Evolutionary conservation across 2,888 invertebrate genomes (phyloP).

Genomic region (Volucella zonaria): DNA sequence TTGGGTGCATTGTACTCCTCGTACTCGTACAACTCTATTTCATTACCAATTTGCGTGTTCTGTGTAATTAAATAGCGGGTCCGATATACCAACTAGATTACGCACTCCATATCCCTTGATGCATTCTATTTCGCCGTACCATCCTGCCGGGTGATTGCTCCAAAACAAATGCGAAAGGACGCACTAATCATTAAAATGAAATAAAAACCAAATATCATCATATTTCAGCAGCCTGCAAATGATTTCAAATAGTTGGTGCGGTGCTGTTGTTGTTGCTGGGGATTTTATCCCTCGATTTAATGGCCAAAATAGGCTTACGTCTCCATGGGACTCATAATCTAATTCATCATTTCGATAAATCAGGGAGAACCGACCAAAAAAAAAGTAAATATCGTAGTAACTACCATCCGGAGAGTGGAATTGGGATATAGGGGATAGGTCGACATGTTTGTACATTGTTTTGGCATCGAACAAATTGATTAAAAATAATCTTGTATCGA

Average conservation of each 20-base stretch:
- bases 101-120: slow-evolving; percentile 38
- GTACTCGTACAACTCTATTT: slow-evolving; percentile 1
- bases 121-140: slow-evolving; percentile 45
- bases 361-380: slow-evolving; percentile 16
- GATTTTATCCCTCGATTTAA: slow-evolving; percentile 58
- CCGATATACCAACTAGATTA: slow-evolving; percentile 17
- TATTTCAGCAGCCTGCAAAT: not conserved
- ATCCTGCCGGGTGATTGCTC: slow-evolving; percentile 26
- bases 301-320: slow-evolving; percentile 38
- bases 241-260: not conserved
- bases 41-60: slow-evolving; percentile 62
- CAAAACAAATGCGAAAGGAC: slow-evolving; percentile 20
- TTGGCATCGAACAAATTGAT: slow-evolving; percentile 67
- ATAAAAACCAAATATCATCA: slow-evolving; percentile 21
- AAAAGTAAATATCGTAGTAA: slow-evolving; percentile 24
- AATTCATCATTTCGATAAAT: slow-evolving; percentile 54
- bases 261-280: not conserved
- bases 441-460: slow-evolving; percentile 62
- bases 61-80: slow-evolving; percentile 47
- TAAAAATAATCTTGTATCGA: slow-evolving; percentile 60
- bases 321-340: slow-evolving; percentile 34
- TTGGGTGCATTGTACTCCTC: slow-evolving; percentile 12
- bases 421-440: slow-evolving; percentile 4
- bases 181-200: slow-evolving; percentile 45
- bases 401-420: not conserved